A percentile compares a stretch with the other conserved stretches of the same genome.
phyloP scores from a whole-genome alignment of 1,140 invertebrate species.

The Metaphire vulgaris region DNA sequence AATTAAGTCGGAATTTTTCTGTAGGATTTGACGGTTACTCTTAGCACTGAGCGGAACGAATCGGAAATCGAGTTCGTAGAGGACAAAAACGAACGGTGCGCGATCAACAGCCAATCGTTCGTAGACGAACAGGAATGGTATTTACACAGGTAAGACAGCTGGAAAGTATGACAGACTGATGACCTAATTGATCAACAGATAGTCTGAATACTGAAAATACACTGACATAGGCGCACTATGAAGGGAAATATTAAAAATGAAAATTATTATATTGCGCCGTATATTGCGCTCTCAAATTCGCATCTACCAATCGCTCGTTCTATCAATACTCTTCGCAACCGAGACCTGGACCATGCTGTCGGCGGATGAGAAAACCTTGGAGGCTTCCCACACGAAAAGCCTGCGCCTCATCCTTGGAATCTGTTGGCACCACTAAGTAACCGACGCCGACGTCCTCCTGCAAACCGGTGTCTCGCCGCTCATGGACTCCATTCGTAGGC shows the following conservation, averaged over 20 bases:
- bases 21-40: constrained; percentile 45
- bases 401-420: too few relatives aligned
- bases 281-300: too few relatives aligned
- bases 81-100: constrained; percentile 37
- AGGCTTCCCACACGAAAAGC: too few relatives aligned
- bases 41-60: constrained; percentile 31
- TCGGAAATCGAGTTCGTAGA: constrained; percentile 36
- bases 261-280: background rate
- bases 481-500: too few relatives aligned
- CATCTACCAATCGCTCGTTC: too few relatives aligned
- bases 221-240: constrained; percentile 44
- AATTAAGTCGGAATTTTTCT: too few relatives aligned
- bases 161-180: background rate
- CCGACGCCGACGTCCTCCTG: too few relatives aligned
- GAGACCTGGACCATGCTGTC: too few relatives aligned
- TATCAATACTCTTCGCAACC: too few relatives aligned
- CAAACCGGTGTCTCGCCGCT: too few relatives aligned
- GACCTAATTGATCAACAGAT: background rate
- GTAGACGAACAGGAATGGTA: constrained; percentile 36
- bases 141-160: constrained; percentile 30
- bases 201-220: constrained; percentile 17
- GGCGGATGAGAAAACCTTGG: too few relatives aligned
- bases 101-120: constrained; percentile 40
- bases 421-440: too few relatives aligned
- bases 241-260: background rate